Evolutionary conservation across 2,113 vertebrate species (phyloP), one percentile per base, ranked within the genome.

Genomic region (Cyanistes caeruleus): DNA sequence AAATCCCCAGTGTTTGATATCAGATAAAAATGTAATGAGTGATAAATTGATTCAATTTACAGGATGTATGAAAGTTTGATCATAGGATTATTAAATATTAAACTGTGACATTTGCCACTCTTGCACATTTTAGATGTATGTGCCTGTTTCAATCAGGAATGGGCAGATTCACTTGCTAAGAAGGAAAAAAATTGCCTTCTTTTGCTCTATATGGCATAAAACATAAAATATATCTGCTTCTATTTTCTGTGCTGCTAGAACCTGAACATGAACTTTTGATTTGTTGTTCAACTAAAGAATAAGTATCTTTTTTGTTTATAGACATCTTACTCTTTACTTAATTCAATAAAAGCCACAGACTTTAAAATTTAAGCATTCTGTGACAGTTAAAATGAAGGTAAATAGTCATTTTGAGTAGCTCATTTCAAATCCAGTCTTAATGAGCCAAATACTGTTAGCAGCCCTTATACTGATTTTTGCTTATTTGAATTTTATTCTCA

Each of bases 1-100:
- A 51, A 70, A 39, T 7, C 19, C 37, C 13, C 22, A 55, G 0
- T 0, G 1, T 0, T 15, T 4, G 55, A 44, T 15, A 49, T 13
- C 43, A 43, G 6, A 44, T 41, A 33, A 73, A 74, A 75, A 64
- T 7, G 3, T 25, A 74, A 58, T 48, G 17, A 76, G 39, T 72
- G 13, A 41, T n/a, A 62, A 74, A 89, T 49, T n/a, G 37, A 58
- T 84, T 49, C 3, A 2, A 37, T 65, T 86, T 76, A 37, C 22
- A 73, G 19, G 24, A 58, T 19, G 5, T 28, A 48, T 46, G 37
- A 77, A 83, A 67, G 41, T 70, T 77, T 67, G 13, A 73, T 75
- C 9, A 43, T 16, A 39, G 13, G 13, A 62, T 67, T 35, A 67
- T 67, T 89, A 74, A 62, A 70, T 55, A 67, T 67, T 78, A 56